phyloP scores from a whole-genome alignment of 2,888 invertebrate species.

The Parnassius glacialis region DNA sequence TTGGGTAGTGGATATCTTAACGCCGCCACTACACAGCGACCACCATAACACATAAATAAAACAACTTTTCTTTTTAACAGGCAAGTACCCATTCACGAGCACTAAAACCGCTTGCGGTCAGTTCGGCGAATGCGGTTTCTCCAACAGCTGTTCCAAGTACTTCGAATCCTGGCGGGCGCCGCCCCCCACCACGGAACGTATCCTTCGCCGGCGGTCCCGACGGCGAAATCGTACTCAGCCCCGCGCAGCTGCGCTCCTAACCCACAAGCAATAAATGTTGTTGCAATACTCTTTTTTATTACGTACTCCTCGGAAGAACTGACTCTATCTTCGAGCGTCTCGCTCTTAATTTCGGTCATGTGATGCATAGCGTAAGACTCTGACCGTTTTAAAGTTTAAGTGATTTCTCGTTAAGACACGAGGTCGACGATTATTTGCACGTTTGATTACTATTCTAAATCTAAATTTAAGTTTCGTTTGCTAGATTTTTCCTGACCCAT shows the following conservation, averaged over 20 bases:
- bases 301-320: conserved; percentile 45
- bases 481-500: conserved; percentile 42
- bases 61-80: conserved; percentile 16
- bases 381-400: conserved; percentile 45
- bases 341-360: conserved; percentile 45
- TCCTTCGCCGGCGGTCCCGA: conserved; percentile 74
- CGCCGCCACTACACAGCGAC: no score
- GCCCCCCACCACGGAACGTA: conserved; percentile 71
- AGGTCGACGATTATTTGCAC: conserved; percentile 66
- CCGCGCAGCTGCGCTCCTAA: conserved; percentile 82
- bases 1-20: no score
- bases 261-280: conserved; percentile 63
- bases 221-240: conserved; percentile 83
- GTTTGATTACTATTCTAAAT: conserved; percentile 61
- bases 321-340: conserved; percentile 47
- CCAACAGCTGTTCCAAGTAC: conserved; percentile 30
- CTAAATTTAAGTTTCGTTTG: conserved; percentile 45
- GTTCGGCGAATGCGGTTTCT: conserved; percentile 23
- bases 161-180: conserved; percentile 33
- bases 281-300: conserved; percentile 50
- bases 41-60: no score
- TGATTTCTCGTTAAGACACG: conserved; percentile 56
- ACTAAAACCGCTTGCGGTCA: conserved; percentile 33
- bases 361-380: conserved; percentile 50
- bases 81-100: conserved; percentile 29